Evolutionary conservation across 2,888 invertebrate species (phyloP), one percentile per base, ranked within the genome.

Genomic region (Synanthedon andrenaeformis): DNA sequence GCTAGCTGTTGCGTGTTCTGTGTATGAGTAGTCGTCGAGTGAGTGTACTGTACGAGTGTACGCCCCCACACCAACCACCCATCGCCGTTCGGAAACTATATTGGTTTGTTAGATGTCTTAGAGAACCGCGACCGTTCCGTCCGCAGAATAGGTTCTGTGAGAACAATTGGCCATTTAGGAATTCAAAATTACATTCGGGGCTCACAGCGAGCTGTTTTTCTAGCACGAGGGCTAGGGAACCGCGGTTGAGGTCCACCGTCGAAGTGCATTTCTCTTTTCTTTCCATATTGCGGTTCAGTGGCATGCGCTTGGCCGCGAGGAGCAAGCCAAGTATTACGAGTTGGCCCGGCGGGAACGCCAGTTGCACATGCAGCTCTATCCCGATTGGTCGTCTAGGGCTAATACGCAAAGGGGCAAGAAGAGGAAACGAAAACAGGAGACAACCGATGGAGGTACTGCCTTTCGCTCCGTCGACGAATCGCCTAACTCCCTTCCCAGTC

Each of bases 391-490:
- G 90, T 96, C 96, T 91, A 98, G 99, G 90, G 94, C 98, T 90
- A 99, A 99, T 93, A 98, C 99, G 92, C 97, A 98, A 89, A 95
- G 97, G 90, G 97, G 98, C 92, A 96, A 96, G 92, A 98, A 98
- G 94, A 96, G 98, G 95, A 99, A 99, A 93, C 94, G 96, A 93
- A 96, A 96, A 93, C 95, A 95, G 94, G 96, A 96, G 91, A 93
- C 95, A 92, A 94, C 93, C 92, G 96, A 95, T 92, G 96, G 94
- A 95, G 96, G 96, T 95, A 94, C 92, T 91, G 90, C 90, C 89
- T 89, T 83, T 74, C 89, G 60, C 75, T 77, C 41, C 52, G 59
- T 52, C 52, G 57, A 55, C 35, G 55, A 57, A 45, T 52, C 35
- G 49, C 51, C 54, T 56, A 55, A 54, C 53, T 52, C 57, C 59